These are phyloP conservation scores for Brachionus sp. DNA, from an alignment of 1,140 invertebrate genomes.

Conservation along the genomic window DNA sequence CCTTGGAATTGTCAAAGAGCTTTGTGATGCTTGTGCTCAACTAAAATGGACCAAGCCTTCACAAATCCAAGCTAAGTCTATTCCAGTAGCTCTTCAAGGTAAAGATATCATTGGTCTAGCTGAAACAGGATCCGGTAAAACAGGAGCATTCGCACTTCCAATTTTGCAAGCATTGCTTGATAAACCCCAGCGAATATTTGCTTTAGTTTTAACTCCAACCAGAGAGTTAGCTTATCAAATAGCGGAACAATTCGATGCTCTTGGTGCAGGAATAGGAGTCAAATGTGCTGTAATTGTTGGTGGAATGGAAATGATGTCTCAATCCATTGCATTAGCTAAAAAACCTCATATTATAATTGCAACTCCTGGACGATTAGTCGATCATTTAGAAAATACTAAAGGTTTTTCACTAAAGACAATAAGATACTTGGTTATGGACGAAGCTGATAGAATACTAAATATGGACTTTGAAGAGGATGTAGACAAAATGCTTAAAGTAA, in stretches of 20 bases:
- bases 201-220: conserved; percentile 88
- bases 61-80: conserved; percentile 88
- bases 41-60: conserved; percentile 89
- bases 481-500: conserved; percentile 87
- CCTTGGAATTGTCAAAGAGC: conserved; percentile 77
- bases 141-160: conserved; percentile 90
- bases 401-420: conserved; percentile 81
- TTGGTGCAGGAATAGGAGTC: conserved; percentile 74
- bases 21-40: conserved; percentile 83
- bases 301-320: conserved; percentile 94
- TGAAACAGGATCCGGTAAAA: conserved; percentile 97
- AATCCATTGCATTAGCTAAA: conserved; percentile 81
- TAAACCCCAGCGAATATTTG: conserved; percentile 87
- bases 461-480: conserved; percentile 95
- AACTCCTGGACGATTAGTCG: conserved; percentile 81
- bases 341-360: conserved; percentile 90
- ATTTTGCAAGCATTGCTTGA: conserved; percentile 85
- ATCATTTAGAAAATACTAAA: conserved; percentile 88
- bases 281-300: conserved; percentile 87
- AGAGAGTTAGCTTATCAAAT: conserved; percentile 95
- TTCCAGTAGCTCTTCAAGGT: conserved; percentile 82
- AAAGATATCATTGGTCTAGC: conserved; percentile 88
- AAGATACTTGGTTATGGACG: conserved; percentile 89
- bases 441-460: conserved; percentile 89
- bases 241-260: conserved; percentile 82